Conservation (phyloP, 1,140 invertebrate genomes). For the Amphibalanus amphitrite region DNA sequence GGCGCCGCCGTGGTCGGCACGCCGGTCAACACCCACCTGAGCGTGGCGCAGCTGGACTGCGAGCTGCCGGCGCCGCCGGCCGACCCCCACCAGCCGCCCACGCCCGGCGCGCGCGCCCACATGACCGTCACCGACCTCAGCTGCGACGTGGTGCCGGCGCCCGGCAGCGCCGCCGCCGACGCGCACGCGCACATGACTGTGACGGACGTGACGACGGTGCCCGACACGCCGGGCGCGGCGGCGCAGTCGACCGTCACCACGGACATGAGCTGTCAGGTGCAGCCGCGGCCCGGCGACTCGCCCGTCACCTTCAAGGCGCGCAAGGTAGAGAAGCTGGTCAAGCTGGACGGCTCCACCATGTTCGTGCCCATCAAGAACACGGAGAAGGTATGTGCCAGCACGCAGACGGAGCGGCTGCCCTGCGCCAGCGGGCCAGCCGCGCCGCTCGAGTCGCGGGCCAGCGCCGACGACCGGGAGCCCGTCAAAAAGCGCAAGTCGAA, state of each 20-base stretch:
- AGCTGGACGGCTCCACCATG: constrained; percentile 1
- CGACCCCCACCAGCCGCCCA: background rate
- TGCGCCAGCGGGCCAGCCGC: background rate
- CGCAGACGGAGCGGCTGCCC: constrained; percentile 13
- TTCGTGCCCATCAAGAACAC: constrained; percentile 1
- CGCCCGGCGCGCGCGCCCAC: background rate
- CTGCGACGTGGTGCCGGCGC: background rate
- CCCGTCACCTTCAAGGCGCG: background rate
- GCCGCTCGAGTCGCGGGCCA: constrained; percentile 8
- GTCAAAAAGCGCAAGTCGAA: constrained; percentile 16
- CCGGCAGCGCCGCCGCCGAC: background rate
- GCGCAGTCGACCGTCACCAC: background rate
- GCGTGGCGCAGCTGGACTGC: background rate
- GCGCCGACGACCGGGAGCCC: constrained; percentile 11
- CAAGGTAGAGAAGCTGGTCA: constrained; percentile 4
- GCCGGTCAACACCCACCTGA: background rate
- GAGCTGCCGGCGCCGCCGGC: background rate
- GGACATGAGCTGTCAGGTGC: background rate
- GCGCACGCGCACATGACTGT: background rate
- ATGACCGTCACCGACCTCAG: background rate
- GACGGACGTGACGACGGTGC: background rate
- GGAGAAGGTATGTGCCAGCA: constrained; percentile 11
- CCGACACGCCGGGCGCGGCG: too few relatives aligned
- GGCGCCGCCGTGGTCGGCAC: background rate
- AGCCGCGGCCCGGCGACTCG: constrained; percentile 2